Evolutionary conservation across 2,113 vertebrate species (phyloP).

Genomic region (Bubo scandiacus): DNA sequence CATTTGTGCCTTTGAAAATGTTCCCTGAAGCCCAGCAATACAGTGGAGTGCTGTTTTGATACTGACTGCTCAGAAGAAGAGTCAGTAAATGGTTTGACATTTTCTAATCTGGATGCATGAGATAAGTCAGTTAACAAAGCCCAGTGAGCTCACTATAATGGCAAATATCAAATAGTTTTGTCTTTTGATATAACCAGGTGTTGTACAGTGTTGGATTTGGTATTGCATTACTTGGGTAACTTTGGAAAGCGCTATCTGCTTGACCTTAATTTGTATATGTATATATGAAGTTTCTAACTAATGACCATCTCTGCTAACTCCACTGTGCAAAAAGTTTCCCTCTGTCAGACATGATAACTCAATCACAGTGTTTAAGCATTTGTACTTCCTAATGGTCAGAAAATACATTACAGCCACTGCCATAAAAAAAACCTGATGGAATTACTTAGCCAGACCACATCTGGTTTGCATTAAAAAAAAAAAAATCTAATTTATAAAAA

Average conservation of each 20-base stretch:
- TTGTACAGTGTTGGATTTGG: background rate
- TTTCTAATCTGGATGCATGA: constrained; percentile 16
- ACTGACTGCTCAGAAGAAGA: background rate
- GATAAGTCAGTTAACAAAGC: background rate
- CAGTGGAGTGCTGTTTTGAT: background rate
- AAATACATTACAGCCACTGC: background rate
- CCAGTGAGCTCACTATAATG: background rate
- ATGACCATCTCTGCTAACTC: background rate
- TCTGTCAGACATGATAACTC: background rate
- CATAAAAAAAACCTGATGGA: background rate
- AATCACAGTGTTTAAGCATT: background rate
- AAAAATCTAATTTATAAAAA: background rate
- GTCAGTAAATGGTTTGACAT: constrained; percentile 2
- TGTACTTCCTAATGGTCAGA: background rate
- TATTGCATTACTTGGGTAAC: background rate
- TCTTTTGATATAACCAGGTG: background rate
- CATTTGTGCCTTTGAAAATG: constrained; percentile 1
- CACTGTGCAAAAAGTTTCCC: background rate
- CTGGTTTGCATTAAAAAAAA: background rate
- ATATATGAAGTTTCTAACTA: background rate
- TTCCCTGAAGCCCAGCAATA: background rate
- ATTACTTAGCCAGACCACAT: background rate
- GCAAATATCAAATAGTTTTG: background rate
- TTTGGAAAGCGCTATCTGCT: background rate
- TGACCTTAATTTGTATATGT: background rate